phyloP scores from a whole-genome alignment of 2,888 invertebrate species.

The Chymomyza procnemis region DNA sequence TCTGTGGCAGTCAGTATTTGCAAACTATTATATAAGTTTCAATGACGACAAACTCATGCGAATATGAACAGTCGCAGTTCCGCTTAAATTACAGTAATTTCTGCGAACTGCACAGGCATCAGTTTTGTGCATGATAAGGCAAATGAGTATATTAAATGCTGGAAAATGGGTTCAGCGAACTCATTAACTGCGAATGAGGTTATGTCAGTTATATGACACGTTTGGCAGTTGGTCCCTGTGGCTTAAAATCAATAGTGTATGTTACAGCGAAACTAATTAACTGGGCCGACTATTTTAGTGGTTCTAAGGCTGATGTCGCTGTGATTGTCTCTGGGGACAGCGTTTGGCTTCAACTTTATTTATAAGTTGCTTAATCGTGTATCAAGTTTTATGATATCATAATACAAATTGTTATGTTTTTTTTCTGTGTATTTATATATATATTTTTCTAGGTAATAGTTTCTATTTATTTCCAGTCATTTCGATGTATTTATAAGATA shows the following conservation, averaged over 20 bases:
- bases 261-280: not conserved
- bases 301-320: not conserved
- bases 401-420: no score
- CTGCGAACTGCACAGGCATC: constrained; percentile 42
- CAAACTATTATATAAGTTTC: not conserved
- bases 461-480: no score
- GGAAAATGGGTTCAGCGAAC: constrained; percentile 52
- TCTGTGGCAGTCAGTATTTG: no score
- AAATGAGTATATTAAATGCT: not conserved
- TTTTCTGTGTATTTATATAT: no score
- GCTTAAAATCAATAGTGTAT: not conserved
- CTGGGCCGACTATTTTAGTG: not conserved
- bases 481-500: no score
- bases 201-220: not conserved
- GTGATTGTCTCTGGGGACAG: not conserved
- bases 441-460: no score
- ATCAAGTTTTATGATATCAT: no score
- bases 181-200: not conserved
- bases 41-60: not conserved
- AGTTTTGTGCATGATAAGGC: constrained; percentile 25
- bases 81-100: constrained; percentile 60
- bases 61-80: constrained; percentile 36
- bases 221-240: not conserved
- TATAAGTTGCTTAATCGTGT: no score
- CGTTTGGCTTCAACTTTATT: not conserved